Evolutionary conservation across 1,140 invertebrate genomes (phyloP), one percentile per base, ranked within the genome.

Genomic region (Chionoecetes opilio): DNA sequence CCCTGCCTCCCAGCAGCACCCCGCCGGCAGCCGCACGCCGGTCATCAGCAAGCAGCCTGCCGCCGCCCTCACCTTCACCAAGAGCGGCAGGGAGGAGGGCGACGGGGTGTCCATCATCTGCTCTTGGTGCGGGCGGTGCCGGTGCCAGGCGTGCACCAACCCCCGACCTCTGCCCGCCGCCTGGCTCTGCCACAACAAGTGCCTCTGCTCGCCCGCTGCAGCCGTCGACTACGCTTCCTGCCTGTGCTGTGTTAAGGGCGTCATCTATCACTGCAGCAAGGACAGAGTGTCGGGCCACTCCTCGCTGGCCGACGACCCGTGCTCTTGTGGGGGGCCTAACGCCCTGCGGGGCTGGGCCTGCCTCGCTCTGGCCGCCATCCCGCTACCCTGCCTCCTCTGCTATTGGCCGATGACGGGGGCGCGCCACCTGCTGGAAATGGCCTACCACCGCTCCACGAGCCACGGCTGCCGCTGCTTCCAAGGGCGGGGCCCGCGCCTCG

Each of bases 181-280:
- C 89, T 99, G 99, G 99, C 97, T 99, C 95, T 99, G 99, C 97
- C 98, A 98, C 97, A 98, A 98, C 97, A 98, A 98, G 97, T 99
- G 98, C 97, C 98, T 98, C 96, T 98, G 98, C 97, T 99, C 98
- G 96, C 98, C 98, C 87, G 98, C 99, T 97, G 98, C 98, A 94
- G 97, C 98, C 96, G 98, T 99, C 95, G 99, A 99, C 97, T 98
- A 98, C 97, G 98, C 98, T 90, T 98, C 98, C 94, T 99, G 99
- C 97, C 98, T 99, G 97, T 99, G 99, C 97, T 99, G 99, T 97
- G 99, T 99, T 96, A 99, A 99, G 97, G 98, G 98, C 82, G 97
- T 99, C 41, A 99, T 99, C 97, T 99, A 99, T 97, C 99, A 99
- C 97, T 99, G 98, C 97, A 98, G 98, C 95, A 98, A 98, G 96